phyloP scores from a whole-genome alignment of 2,888 invertebrate genomes.

The Sarcophaga carnaria region DNA sequence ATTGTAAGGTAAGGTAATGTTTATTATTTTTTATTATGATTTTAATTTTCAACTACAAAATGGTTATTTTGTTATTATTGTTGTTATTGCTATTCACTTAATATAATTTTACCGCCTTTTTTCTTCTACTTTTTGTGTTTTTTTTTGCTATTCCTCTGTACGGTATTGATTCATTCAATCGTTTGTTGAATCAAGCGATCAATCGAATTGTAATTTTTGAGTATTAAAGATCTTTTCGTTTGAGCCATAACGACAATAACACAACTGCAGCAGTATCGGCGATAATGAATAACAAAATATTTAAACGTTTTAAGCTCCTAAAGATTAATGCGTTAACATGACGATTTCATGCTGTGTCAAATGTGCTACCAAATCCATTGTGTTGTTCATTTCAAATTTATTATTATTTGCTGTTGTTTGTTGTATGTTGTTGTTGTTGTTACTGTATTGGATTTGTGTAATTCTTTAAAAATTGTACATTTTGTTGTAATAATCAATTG shows the following conservation, averaged over 20 bases:
- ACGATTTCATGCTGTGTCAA: slow-evolving; percentile 68
- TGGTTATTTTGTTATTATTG: slow-evolving; percentile 41
- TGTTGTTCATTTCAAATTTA: slow-evolving; percentile 9
- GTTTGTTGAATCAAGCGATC: background rate
- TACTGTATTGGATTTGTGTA: too few species aligned
- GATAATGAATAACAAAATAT: slow-evolving; percentile 22
- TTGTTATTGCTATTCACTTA: slow-evolving; percentile 10
- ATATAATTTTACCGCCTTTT: slow-evolving; percentile 56
- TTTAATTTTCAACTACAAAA: slow-evolving; percentile 48
- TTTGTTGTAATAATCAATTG: slow-evolving; percentile 32
- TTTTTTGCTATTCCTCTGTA: too few species aligned
- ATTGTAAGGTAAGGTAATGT: background rate
- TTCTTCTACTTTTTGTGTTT: background rate
- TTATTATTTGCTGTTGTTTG: background rate
- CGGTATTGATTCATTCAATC: background rate
- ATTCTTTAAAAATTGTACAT: slow-evolving; percentile 62
- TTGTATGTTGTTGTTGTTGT: background rate
- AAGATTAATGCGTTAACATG: slow-evolving; percentile 76
- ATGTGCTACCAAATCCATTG: slow-evolving; percentile 61
- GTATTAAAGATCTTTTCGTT: slow-evolving; percentile 30
- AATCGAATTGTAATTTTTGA: slow-evolving; percentile 7
- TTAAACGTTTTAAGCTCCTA: slow-evolving; percentile 54
- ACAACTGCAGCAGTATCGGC: slow-evolving; percentile 13
- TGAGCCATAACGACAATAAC: slow-evolving; percentile 4
- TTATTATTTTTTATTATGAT: background rate